Base-by-base conservation (phyloP, 1,140 invertebrate genomes). In the Drosophila mayri region DNA sequence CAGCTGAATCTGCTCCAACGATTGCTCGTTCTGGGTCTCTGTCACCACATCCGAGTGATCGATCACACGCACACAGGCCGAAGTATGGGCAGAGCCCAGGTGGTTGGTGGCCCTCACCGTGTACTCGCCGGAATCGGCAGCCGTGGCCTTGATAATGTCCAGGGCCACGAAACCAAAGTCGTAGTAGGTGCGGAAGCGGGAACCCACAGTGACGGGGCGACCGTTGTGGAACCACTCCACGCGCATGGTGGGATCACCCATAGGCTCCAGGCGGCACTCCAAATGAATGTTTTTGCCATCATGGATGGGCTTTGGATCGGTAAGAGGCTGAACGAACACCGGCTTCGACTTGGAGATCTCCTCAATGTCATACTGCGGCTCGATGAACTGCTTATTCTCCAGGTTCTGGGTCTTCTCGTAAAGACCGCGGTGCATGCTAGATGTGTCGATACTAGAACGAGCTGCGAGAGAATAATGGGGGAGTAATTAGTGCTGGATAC, bases 211-310 rank as follows among this genome's bases (percentile, higher is more conserved):
- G 0, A 98, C 95, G 11, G 97, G 95, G 80, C 95, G 95, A 32
- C 97, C 98, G 93, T 99, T 98, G 72, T 97, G 97, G 94, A 97
- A 98, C 98, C 98, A 99, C 94, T 99, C 98, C 5, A 99, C 97
- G 85, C 96, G 94, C 97, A 99, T 98, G 1, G 97, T 98, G n/a
- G 97, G 97, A 93, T 99, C 98, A 28, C 97, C 97, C 95, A 98
- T 98, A 1, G 98, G 98, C 92, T 99, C 98, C 61, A 99, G 93
- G 47, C 97, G 95, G 80, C 97, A 97, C 92, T 98, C 97, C 47
- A 98, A 93, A 85, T 98, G 98, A 91, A 98, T 96, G 86, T 98
- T 98, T 92, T 97, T 97, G 32, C 98, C 98, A 93, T 99, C 98
- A 77, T 95, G 95, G 4, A 98, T 94, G n/a, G 97, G 96, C 87